A percentile compares a stretch with the other conserved stretches of the same genome.
Conservation (phyloP, 2,888 invertebrate genomes). For the Tillus elongatus region DNA sequence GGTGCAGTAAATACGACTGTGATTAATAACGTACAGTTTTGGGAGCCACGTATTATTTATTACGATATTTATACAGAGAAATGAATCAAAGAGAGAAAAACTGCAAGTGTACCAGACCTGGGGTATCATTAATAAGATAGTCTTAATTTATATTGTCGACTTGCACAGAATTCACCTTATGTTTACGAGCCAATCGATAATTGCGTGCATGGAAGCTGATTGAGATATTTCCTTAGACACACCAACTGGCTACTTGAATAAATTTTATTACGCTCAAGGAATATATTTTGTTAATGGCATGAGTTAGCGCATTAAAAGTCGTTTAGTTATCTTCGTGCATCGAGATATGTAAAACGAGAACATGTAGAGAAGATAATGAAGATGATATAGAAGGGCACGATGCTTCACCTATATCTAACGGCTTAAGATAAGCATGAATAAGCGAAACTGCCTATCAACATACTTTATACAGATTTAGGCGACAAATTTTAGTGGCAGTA, state of each 20-base stretch:
- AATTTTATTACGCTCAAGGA: constrained; percentile 23
- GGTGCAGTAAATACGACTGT: constrained; percentile 24
- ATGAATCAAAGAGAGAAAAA: neutral
- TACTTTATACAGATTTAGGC: too few species aligned
- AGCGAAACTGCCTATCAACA: too few species aligned
- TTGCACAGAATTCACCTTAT: constrained; percentile 5
- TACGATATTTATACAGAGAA: constrained; percentile 25
- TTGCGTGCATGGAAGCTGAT: constrained; percentile 31
- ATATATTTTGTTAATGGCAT: constrained; percentile 40
- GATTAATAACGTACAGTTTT: constrained; percentile 24
- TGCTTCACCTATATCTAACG: constrained; percentile 31
- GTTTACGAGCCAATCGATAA: constrained; percentile 27
- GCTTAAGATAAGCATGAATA: too few species aligned
- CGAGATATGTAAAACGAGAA: constrained; percentile 42
- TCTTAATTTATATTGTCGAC: constrained; percentile 1
- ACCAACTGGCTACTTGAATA: constrained; percentile 23
- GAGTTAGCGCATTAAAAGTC: constrained; percentile 40
- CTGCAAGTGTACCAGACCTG: constrained; percentile 2
- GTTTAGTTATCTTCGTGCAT: constrained; percentile 42
- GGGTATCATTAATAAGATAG: neutral
- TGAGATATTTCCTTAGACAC: constrained; percentile 29
- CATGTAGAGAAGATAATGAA: constrained; percentile 38
- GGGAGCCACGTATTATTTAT: constrained; percentile 29
- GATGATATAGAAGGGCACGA: constrained; percentile 31
- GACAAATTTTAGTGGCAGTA: too few species aligned